Base-by-base conservation (phyloP, 1,140 invertebrate genomes). In the Drosophila sproati region DNA sequence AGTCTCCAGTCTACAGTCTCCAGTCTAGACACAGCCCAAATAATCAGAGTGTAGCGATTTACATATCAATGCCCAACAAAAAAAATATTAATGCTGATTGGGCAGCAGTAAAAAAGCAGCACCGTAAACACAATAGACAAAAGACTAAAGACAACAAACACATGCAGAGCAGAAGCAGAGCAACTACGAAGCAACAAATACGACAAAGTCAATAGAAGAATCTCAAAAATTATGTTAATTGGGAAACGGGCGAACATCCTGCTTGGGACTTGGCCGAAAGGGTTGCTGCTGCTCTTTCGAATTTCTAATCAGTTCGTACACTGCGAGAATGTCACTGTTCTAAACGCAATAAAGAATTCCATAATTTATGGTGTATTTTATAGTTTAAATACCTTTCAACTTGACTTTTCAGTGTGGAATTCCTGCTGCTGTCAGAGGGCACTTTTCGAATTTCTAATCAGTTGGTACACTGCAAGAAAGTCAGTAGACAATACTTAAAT, bases 151-250 rank as follows among this genome's bases (percentile, higher is more conserved):
- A 37, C 63, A 55, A 47, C 7, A 61, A 28, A 59, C 55, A 41
- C 20, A 20, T 0, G 1, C 20, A 20, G 20, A 20, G 20, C 70
- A 70, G 69, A 52, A 48, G 28, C 57, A 55, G 51, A 20, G 20
- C 20, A 20, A 20, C 20, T 20, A 78, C 64, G 61, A 86, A 75
- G 69, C 20, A 41, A 75, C 70, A 70, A 69, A 69, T 68, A 71
- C 50, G 37, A 67, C 37, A 51, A 60, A 76, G 61, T 66, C 55
- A 70, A 75, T 41, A 71, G 72, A 68, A 67, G 45, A 62, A 60
- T 39, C 48, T 52, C 35, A 54, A 56, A 45, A 69, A 80, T 71
- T 89, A 87, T 87, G 79, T 83, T 68, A 87, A 82, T 82, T 41
- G 41, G 28, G 10, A 50, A 41, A 50, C 61, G 29, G 12, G 8